Conservation (phyloP, 2,113 vertebrate genomes). For the Heteronetta atricapilla region DNA sequence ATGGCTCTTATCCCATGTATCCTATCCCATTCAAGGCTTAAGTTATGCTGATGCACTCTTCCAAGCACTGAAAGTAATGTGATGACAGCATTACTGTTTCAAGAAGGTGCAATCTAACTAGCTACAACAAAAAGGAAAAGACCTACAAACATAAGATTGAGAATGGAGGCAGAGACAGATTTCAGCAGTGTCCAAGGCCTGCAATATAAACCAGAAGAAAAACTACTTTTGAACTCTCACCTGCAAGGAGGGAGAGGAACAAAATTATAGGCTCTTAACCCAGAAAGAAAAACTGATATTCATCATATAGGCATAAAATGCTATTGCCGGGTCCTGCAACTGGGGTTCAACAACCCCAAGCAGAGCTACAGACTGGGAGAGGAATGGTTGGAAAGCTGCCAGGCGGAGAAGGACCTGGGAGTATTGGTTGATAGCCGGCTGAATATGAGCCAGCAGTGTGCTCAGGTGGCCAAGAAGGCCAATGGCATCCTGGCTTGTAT, state of each 20-base stretch:
- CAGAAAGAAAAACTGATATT: background rate
- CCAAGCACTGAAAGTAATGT: background rate
- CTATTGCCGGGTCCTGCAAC: too few species aligned
- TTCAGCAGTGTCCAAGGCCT: background rate
- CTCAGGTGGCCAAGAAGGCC: too few species aligned
- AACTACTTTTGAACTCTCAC: background rate
- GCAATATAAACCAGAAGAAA: background rate
- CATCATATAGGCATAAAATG: background rate
- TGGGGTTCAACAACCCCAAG: too few species aligned
- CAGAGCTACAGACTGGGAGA: too few species aligned
- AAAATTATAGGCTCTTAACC: background rate
- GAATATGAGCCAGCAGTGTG: too few species aligned
- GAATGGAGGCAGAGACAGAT: background rate
- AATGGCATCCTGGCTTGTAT: too few species aligned
- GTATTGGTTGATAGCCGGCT: too few species aligned
- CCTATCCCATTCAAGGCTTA: background rate
- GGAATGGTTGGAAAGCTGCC: too few species aligned
- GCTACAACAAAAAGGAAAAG: background rate
- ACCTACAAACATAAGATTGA: background rate
- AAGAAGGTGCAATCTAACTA: background rate
- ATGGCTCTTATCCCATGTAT: accelerated
- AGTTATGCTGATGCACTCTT: background rate
- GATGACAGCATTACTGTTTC: background rate
- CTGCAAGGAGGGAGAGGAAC: background rate
- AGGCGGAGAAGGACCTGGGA: too few species aligned